Conservation (phyloP, 2,797 vertebrate species). For the Aselliscus stoliczkanus region DNA sequence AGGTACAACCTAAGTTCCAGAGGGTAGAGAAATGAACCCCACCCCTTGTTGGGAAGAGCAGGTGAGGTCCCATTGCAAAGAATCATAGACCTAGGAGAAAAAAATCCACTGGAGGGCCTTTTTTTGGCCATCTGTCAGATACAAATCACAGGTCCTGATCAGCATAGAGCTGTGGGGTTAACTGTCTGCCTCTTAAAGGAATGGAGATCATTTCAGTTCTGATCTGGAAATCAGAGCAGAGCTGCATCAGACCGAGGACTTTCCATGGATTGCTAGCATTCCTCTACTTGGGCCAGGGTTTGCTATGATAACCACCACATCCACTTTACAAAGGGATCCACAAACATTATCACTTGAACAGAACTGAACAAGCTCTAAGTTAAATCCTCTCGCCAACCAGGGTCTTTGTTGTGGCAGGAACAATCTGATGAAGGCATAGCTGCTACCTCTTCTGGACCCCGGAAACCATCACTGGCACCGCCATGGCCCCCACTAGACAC, state of each 20-base stretch:
- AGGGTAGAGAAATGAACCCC: not conserved
- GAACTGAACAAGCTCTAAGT: not conserved
- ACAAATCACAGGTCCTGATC: not conserved
- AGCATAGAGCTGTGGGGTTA: not conserved
- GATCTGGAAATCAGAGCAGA: not conserved
- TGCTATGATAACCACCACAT: not conserved
- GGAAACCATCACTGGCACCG: not conserved
- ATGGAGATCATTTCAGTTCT: not conserved
- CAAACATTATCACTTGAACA: not conserved
- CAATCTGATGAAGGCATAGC: not conserved
- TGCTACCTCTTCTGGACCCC: not conserved
- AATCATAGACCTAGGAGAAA: not conserved
- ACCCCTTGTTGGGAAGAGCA: not conserved
- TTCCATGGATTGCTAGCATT: not conserved
- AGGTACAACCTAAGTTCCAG: not conserved
- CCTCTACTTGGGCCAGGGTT: not conserved
- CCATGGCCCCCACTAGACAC: not conserved
- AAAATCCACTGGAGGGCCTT: not conserved
- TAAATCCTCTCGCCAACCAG: not conserved
- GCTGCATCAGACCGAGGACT: not conserved
- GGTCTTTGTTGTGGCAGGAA: not conserved
- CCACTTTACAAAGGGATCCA: not conserved
- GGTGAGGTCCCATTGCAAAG: not conserved
- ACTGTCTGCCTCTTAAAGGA: not conserved
- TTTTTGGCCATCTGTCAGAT: not conserved